Evolutionary conservation across 2,888 invertebrate species (phyloP), one percentile per base, ranked within the genome.

Genomic region (Cryptophagus acutangulus): DNA sequence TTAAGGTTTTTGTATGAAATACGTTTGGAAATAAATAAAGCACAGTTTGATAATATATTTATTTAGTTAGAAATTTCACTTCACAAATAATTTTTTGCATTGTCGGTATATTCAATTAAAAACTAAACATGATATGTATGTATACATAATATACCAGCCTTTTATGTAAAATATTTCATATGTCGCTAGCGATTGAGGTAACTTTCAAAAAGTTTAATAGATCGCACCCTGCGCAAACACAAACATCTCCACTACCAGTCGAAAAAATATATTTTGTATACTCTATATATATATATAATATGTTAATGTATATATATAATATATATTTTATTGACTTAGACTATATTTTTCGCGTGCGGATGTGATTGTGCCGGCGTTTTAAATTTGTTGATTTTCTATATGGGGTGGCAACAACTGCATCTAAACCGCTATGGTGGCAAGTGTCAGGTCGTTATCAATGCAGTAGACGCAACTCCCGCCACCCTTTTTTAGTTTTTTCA

Each of bases 371-470:
- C 58, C 50, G 48, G 48, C 52, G 51, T 55, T 40, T 46, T 40
- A 31, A 3, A 31, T 28, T 18, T 14, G 16, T 17, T 12, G 16
- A 35, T 13, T 26, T 26, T 24, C 13, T 10, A 12, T n/a, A 40
- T 38, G 10, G 13, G 6, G 24, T 36, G 31, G 31, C 31, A 8
- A 15, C n/a, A 31, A 16, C 37, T 43, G 34, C 20, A 40, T 35
- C 47, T 13, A 3, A 31, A 31, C 8, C 10, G 13, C 43, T 41
- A 47, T 49, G 58, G 55, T 55, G 56, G 55, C 60, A 53, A 59
- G 59, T 66, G 67, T 67, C 68, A 68, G 67, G 68, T 69, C 69
- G 69, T 67, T 68, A 69, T 67, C 66, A 48, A 41, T 46, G 42
- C 44, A 40, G 50, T n/a, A 53, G 57, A 52, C 43, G 46, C 50